Evolutionary conservation across 2,113 vertebrate genomes (phyloP).

Genomic region (Martes martes): DNA sequence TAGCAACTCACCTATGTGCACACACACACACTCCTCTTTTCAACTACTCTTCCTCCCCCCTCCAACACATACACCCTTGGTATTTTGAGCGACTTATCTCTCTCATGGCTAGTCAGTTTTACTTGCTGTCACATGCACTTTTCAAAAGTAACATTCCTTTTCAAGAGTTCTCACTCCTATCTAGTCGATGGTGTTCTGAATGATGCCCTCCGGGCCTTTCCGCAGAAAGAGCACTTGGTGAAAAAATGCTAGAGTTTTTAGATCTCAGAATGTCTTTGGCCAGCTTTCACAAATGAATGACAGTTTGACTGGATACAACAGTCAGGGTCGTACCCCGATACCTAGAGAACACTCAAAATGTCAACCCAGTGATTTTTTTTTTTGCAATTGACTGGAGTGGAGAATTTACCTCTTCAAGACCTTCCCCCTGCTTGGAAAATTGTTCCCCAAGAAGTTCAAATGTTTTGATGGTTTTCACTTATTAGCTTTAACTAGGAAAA

Average conservation of each 20-base stretch:
- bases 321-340: background rate
- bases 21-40: too few relatives aligned
- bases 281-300: background rate
- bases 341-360: background rate
- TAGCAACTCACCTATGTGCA: rapidly evolving
- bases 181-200: background rate
- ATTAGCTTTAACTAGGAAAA: background rate
- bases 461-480: background rate
- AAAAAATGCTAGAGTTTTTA: background rate
- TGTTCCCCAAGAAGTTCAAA: background rate
- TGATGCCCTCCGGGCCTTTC: conserved; percentile 1
- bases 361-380: background rate
- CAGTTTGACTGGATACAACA: background rate
- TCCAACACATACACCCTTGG: too few relatives aligned
- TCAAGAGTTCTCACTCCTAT: background rate
- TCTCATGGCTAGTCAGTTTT: background rate
- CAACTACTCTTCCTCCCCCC: too few relatives aligned
- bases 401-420: background rate
- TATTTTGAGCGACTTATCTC: background rate
- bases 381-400: background rate
- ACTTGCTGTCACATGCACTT: background rate
- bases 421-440: background rate
- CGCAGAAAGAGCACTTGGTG: background rate
- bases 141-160: conserved; percentile 35
- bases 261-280: conserved; percentile 14